A percentile compares a stretch with the other conserved stretches of the same genome.
Evolutionary conservation across 2,113 vertebrate species (phyloP).

Genomic region (Protobothrops flavoviridis): DNA sequence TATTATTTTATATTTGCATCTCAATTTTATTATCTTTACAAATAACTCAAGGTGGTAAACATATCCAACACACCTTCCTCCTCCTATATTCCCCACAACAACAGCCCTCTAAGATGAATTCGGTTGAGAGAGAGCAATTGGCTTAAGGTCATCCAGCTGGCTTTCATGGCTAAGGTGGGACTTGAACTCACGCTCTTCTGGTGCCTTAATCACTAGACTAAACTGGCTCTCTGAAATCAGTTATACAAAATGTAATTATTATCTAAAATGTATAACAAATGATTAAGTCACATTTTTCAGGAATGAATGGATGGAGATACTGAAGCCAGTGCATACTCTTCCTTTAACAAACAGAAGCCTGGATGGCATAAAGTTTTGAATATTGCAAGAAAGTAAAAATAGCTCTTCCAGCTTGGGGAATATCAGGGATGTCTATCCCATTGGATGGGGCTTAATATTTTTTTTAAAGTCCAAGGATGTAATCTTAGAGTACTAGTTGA

Average conservation of each 20-base stretch:
- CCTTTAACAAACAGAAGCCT: not conserved
- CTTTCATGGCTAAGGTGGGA: not conserved
- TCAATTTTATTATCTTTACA: not conserved
- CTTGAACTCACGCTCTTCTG: not conserved
- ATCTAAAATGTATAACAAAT: not conserved
- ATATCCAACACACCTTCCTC: too few species aligned
- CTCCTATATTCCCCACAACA: not conserved
- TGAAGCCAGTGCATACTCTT: not conserved
- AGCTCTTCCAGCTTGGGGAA: not conserved
- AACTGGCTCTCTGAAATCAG: not conserved
- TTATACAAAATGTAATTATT: not conserved
- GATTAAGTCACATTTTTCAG: not conserved
- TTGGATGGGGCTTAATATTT: not conserved
- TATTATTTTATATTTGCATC: not conserved
- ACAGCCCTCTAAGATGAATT: not conserved
- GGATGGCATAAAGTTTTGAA: not conserved
- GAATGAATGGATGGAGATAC: not conserved
- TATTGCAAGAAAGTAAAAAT: not conserved
- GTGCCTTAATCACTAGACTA: not conserved
- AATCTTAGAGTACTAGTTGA: not conserved
- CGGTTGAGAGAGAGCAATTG: not conserved
- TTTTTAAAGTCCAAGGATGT: not conserved
- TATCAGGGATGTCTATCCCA: not conserved
- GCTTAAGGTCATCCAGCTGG: not conserved
- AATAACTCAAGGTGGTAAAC: not conserved